A percentile compares a stretch with the other conserved stretches of the same genome.
phyloP scores from a whole-genome alignment of 2,888 invertebrate genomes.

The Elmis aenea region DNA sequence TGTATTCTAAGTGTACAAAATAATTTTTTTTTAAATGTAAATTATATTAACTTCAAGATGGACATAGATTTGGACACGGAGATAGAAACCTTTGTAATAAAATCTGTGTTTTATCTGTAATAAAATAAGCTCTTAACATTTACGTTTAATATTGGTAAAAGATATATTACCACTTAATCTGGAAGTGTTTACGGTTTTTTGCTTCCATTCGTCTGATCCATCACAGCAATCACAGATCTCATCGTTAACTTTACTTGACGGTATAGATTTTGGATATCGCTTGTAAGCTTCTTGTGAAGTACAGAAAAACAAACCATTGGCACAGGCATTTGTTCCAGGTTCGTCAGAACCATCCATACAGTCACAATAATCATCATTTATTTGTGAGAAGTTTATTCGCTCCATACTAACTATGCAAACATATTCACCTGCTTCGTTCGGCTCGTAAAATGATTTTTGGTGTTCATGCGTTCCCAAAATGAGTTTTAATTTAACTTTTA shows the following conservation, averaged over 20 bases:
- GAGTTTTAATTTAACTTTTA: conserved; percentile 21
- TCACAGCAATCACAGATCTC: conserved; percentile 93
- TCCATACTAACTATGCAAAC: conserved; percentile 47
- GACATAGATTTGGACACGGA: conserved; percentile 26
- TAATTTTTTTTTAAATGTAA: no score
- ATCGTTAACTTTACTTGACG: conserved; percentile 85
- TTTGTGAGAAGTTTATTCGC: conserved; percentile 51
- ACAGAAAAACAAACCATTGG: conserved; percentile 80
- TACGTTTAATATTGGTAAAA: no score
- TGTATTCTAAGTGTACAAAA: no score
- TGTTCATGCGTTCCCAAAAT: conserved; percentile 46
- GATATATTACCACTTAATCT: conserved; percentile 12
- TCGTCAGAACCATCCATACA: conserved; percentile 74
- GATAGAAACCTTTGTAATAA: conserved; percentile 21
- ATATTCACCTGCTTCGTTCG: conserved; percentile 45
- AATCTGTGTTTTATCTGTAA: conserved; percentile 16
- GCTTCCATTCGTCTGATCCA: conserved; percentile 79
- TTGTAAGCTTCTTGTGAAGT: conserved; percentile 51
- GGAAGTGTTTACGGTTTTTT: conserved; percentile 18
- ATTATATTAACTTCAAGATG: no score
- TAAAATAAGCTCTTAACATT: no score
- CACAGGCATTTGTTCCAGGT: conserved; percentile 86
- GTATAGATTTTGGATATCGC: conserved; percentile 49
- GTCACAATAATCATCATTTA: conserved; percentile 87
- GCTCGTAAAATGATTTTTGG: conserved; percentile 45